Percentiles rank a stretch among this genome's conserved stretches.
phyloP scores from a whole-genome alignment of 2,113 vertebrate genomes.

The Cheilinus undulatus region DNA sequence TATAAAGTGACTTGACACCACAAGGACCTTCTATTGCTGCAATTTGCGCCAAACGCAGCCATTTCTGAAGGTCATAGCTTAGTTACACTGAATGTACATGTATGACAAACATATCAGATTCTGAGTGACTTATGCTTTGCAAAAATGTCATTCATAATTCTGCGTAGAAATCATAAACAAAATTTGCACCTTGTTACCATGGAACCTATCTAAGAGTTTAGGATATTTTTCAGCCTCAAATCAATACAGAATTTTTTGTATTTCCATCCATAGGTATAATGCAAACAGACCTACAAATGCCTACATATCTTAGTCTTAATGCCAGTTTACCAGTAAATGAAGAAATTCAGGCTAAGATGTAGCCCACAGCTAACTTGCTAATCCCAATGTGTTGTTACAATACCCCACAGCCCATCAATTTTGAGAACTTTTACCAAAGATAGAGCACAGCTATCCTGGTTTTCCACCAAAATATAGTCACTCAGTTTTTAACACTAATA shows the following conservation, averaged over 20 bases:
- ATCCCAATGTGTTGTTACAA: neutral
- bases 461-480: neutral
- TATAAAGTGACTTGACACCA: neutral
- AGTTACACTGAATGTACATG: neutral
- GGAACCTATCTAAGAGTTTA: neutral
- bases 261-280: neutral
- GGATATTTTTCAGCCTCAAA: neutral
- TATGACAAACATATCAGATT: neutral
- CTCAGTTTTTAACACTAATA: too few species aligned
- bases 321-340: conserved; percentile 3
- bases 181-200: neutral
- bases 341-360: neutral
- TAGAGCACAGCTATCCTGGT: neutral
- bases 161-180: neutral
- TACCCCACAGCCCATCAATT: neutral
- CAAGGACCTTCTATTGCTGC: neutral
- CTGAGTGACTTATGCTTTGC: neutral
- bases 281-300: neutral
- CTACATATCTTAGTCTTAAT: neutral
- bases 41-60: neutral
- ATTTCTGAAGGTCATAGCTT: neutral
- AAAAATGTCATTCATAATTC: neutral
- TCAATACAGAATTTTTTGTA: neutral
- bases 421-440: neutral
- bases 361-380: neutral